Percentiles rank a stretch among this genome's conserved stretches.
phyloP scores from a whole-genome alignment of 1,140 invertebrate genomes.

The Ceratina australensis region DNA sequence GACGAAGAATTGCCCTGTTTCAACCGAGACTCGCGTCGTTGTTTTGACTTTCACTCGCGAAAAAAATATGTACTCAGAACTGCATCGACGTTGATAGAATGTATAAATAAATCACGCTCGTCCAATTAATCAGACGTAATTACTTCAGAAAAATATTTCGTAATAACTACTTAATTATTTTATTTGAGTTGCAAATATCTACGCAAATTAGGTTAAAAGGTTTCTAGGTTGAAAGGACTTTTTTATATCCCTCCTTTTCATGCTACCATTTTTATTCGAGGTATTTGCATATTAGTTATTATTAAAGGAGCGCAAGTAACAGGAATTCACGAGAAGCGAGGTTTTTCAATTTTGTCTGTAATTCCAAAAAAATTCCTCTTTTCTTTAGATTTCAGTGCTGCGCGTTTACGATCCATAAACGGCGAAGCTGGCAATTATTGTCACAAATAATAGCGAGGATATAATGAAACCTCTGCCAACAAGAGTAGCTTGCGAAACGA shows the following conservation, averaged over 20 bases:
- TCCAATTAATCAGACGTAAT: too few species aligned
- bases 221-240: too few species aligned
- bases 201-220: too few species aligned
- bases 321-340: too few species aligned
- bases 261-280: too few species aligned
- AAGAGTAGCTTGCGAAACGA: conserved; percentile 13
- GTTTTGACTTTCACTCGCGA: conserved; percentile 41
- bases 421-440: not conserved
- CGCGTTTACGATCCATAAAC: not conserved
- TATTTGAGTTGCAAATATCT: too few species aligned
- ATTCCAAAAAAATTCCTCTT: not conserved
- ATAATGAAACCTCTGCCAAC: not conserved
- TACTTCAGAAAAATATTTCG: too few species aligned
- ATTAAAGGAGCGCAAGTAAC: too few species aligned
- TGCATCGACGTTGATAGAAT: not conserved
- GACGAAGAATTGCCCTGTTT: conserved; percentile 28
- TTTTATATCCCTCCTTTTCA: too few species aligned
- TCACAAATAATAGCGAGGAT: not conserved
- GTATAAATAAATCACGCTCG: not conserved
- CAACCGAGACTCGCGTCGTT: conserved; percentile 17
- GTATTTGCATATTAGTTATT: too few species aligned
- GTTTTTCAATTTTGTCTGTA: too few species aligned
- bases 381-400: not conserved
- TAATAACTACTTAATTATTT: too few species aligned
- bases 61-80: conserved; percentile 26